Evolutionary conservation across 2,797 vertebrate genomes (phyloP), one percentile per base, ranked within the genome.

Genomic region (Cichlasoma orientale): DNA sequence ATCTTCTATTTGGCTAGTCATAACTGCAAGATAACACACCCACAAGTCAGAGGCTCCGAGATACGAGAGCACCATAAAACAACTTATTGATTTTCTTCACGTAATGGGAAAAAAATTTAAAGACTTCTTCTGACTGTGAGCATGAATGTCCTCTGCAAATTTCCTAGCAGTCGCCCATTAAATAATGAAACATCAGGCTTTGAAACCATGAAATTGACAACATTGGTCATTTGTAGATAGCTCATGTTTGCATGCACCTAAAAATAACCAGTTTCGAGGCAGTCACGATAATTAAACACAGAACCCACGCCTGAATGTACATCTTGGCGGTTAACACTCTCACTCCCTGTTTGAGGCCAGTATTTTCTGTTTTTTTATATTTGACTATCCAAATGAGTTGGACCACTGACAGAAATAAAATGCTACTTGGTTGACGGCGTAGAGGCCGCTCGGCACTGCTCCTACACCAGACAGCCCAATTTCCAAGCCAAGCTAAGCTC

Each of bases 401-500:
- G 57, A 74, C 31, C 63, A 55, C 31, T 72, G 47, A 29, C 29
- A 61, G 56, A 78, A 80, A 75, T 77, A 18, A 71, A 52, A 55
- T 25, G 57, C 23, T 78, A 82, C 78, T 78, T 50, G 54, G 75
- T 75, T 75, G 79, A 82, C 11, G 25, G 69, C 73, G 33, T 69
- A 31, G 47, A 27, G 33, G 68, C 72, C 75, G 78, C 56, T 33
- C 50, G 79, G 74, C 68, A 69, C 53, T 18, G 44, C 58, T 80
- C 27, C 58, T 31, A 21, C 50, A 79, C 75, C 58, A 56, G 54
- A 77, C 55, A 54, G 75, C 86, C 63, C 80, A n/a, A 80, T 86
- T 82, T 86, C 79, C 41, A 85, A 77, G 58, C 31, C 23, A 79
- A 70, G 59, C 84, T 77, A 38, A 79, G 78, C 74, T 85, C 76